Base-by-base conservation (phyloP, 2,888 invertebrate species). In the Pammene aurita region DNA sequence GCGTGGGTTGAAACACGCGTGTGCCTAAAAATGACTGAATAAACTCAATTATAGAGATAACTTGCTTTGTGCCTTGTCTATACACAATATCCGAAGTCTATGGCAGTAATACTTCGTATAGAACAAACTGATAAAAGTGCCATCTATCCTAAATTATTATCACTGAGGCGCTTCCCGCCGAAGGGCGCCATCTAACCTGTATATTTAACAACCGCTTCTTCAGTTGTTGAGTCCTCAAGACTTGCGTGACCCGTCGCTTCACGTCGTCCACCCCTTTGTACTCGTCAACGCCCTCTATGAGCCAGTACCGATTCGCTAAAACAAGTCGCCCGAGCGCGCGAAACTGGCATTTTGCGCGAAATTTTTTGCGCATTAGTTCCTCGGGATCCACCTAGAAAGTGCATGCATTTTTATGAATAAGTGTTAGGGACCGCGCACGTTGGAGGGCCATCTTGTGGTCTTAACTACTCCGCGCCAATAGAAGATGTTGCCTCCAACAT, bases 271-370 rank as follows among this genome's bases (percentile, higher is more conserved):
- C 79, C 0, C 93, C 93, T 71, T 89, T 86, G 69, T 92, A 92
- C 0, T 89, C 80, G 13, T 90, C 91, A 0, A 87, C 80, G 7
- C 85, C 87, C 74, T 94, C 94, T 38, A 88, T 88, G 71, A 95
- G 74, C 95, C 94, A 94, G 72, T 89, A 90, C 0, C 87, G 74
- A 77, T 95, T 95, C 7, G 91, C 89, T 75, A 94, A 89, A 0
- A 94, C 94, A 72, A 93, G 78, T 0, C 94, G 93, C 0, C 93
- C 93, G 0, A 94, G 73, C 0, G 93, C 94, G 52, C 92, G 92
- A 74, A 95, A 95, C 66, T 88, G 84, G 71, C 92, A 89, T 82
- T 93, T 93, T 0, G 94, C 93, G n/a, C 80, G 81, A 64, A 92
- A 90, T 70, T 90, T 93, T 69, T 79, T 82, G 66, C 74, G 81